A percentile compares a stretch with the other conserved stretches of the same genome.
These are phyloP conservation scores for Molorchus minor DNA, from an alignment of 2,888 invertebrate genomes.

Conservation along the genomic window DNA sequence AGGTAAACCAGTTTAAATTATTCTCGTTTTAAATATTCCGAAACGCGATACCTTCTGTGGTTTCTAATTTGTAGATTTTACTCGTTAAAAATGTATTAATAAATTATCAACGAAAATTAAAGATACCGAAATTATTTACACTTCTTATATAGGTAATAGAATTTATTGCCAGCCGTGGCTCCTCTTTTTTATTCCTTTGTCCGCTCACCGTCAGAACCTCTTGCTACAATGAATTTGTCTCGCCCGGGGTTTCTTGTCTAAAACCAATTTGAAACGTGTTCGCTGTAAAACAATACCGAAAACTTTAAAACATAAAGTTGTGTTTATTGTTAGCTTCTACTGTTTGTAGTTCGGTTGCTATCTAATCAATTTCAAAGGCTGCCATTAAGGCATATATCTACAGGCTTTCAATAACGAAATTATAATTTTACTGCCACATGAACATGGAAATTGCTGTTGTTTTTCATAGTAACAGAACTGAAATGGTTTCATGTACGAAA, in stretches of 20 bases:
- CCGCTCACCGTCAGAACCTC: background rate
- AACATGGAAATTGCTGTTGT: too few relatives aligned
- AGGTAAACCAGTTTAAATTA: conserved; percentile 6
- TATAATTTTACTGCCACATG: too few relatives aligned
- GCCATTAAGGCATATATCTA: too few relatives aligned
- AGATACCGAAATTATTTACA: conserved; percentile 22
- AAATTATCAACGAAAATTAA: conserved; percentile 17
- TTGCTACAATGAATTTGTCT: conserved; percentile 6
- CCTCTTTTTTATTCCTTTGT: conserved; percentile 1
- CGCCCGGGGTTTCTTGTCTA: background rate
- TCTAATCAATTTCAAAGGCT: too few relatives aligned
- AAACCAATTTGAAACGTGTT: background rate
- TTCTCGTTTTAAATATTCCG: conserved; percentile 12
- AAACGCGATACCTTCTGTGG: conserved; percentile 9
- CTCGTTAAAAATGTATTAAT: conserved; percentile 10
- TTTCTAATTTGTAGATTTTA: conserved; percentile 8
- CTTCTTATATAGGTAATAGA: conserved; percentile 11
- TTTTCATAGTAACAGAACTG: too few relatives aligned
- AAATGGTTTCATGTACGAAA: too few relatives aligned
- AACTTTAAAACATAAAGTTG: background rate
- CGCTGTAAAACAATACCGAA: background rate
- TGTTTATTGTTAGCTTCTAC: background rate
- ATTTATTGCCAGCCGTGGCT: conserved; percentile 10
- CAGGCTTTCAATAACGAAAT: too few relatives aligned
- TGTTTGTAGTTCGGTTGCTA: too few relatives aligned